Percentiles rank a stretch among this genome's conserved stretches.
These are phyloP conservation scores for Acanthopagrus latus DNA, from an alignment of 2,797 vertebrate species.

Conservation along the genomic window DNA sequence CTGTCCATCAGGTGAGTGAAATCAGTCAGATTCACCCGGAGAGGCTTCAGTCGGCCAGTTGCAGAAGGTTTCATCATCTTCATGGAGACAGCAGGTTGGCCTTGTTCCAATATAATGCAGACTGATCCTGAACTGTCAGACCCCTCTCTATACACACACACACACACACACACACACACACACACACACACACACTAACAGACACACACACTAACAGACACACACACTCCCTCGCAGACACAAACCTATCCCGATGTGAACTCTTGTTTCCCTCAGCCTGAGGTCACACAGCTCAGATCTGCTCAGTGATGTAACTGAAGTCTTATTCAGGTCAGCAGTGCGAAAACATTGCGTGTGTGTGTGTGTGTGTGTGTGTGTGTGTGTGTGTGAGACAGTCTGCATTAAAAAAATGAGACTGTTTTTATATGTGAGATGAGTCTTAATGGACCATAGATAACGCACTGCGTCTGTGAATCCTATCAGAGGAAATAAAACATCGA, in stretches of 20 bases:
- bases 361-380: background rate
- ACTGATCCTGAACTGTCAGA: constrained; percentile 39
- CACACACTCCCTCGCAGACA: constrained; percentile 6
- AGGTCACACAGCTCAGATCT: constrained; percentile 13
- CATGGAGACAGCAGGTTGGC: constrained; percentile 64
- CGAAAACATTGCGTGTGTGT: background rate
- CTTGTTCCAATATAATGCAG: constrained; percentile 39
- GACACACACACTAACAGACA: constrained; percentile 10
- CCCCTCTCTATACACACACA: background rate
- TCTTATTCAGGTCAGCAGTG: constrained; percentile 25
- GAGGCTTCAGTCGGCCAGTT: constrained; percentile 57
- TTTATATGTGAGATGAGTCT: constrained; percentile 24
- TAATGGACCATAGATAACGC: background rate
- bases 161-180: background rate
- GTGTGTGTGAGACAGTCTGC: background rate
- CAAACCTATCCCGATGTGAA: constrained; percentile 33
- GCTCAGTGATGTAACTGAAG: background rate
- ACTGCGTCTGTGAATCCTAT: background rate
- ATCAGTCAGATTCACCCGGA: constrained; percentile 19
- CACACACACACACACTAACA: constrained; percentile 6
- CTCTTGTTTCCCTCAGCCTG: constrained; percentile 40
- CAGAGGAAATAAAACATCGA: background rate
- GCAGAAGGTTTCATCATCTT: constrained; percentile 81
- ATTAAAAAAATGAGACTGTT: constrained; percentile 26
- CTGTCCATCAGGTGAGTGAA: constrained; percentile 20